A percentile compares a stretch with the other conserved stretches of the same genome.
phyloP scores from a whole-genome alignment of 2,113 vertebrate species.

The Misgurnus mizolepis region DNA sequence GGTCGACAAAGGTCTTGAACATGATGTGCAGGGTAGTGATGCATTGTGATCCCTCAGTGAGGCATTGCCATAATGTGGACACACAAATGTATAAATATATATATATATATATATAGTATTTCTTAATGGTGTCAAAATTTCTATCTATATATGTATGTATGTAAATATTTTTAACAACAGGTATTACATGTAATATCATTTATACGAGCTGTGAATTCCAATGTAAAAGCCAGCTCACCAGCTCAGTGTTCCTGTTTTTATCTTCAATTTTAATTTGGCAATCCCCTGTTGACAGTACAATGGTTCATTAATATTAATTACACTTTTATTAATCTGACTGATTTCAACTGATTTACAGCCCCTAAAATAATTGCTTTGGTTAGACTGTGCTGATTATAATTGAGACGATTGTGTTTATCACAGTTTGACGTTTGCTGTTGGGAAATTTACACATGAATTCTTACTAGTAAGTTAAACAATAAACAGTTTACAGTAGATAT shows the following conservation, averaged over 20 bases:
- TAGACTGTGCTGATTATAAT: conserved; percentile 56
- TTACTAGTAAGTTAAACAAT: not conserved
- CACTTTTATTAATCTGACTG: conserved; percentile 54
- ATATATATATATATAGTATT: too few species aligned
- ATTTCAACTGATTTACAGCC: conserved; percentile 49
- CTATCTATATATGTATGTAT: not conserved
- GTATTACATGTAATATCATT: not conserved
- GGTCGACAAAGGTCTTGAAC: not conserved
- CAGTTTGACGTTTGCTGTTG: conserved; percentile 35
- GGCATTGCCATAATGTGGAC: too few species aligned
- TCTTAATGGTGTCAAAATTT: too few species aligned
- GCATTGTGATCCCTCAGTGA: not conserved
- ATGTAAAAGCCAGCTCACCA: not conserved
- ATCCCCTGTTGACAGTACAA: conserved; percentile 22
- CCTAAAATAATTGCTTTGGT: conserved; percentile 54
- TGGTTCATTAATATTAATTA: conserved; percentile 52
- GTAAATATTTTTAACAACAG: not conserved
- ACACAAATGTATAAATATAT: too few species aligned
- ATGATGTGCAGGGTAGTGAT: not conserved
- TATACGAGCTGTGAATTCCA: not conserved
- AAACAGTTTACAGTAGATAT: not conserved
- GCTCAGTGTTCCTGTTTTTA: conserved; percentile 18
- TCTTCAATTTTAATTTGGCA: not conserved
- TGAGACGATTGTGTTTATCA: conserved; percentile 49
- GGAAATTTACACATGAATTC: conserved; percentile 28